Conservation (phyloP, 2,888 invertebrate genomes). For the Drosophila silvestris region DNA sequence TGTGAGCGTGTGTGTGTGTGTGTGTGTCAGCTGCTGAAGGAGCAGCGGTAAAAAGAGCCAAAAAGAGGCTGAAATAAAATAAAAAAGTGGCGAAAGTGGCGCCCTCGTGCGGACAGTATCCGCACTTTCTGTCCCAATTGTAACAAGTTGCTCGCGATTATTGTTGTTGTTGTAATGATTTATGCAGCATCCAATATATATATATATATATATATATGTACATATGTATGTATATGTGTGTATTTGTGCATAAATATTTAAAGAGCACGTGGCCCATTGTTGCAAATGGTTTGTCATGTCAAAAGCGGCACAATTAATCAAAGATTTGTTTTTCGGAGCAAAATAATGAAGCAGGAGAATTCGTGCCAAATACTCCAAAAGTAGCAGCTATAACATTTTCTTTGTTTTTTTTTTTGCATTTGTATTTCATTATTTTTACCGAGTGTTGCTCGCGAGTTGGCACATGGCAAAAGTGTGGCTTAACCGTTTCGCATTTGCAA, state of each 20-base stretch:
- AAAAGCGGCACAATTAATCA: conserved; percentile 73
- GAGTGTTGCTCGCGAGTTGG: conserved; percentile 10
- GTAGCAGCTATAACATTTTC: conserved; percentile 13
- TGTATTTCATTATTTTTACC: neutral
- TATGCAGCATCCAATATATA: conserved; percentile 40
- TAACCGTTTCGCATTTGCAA: conserved; percentile 42
- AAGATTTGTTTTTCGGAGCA: conserved; percentile 69
- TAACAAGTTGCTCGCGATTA: conserved; percentile 32
- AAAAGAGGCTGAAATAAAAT: neutral
- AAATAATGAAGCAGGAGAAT: conserved; percentile 37
- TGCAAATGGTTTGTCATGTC: conserved; percentile 79
- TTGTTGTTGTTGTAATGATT: conserved; percentile 58
- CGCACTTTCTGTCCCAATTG: conserved; percentile 38
- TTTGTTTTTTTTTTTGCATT: conserved; percentile 1
- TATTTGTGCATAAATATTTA: conserved; percentile 68
- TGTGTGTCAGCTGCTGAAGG: conserved; percentile 6
- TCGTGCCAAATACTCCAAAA: conserved; percentile 20
- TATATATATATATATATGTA: neutral
- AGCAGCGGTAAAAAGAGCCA: conserved; percentile 8
- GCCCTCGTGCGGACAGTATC: conserved; percentile 35
- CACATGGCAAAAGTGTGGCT: conserved; percentile 32
- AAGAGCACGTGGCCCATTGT: conserved; percentile 78
- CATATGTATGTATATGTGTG: neutral
- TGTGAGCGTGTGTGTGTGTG: conserved; percentile 52
- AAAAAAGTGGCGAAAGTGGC: conserved; percentile 35